Base-by-base conservation (phyloP, 1,140 invertebrate genomes). In the Eciton burchellii region DNA sequence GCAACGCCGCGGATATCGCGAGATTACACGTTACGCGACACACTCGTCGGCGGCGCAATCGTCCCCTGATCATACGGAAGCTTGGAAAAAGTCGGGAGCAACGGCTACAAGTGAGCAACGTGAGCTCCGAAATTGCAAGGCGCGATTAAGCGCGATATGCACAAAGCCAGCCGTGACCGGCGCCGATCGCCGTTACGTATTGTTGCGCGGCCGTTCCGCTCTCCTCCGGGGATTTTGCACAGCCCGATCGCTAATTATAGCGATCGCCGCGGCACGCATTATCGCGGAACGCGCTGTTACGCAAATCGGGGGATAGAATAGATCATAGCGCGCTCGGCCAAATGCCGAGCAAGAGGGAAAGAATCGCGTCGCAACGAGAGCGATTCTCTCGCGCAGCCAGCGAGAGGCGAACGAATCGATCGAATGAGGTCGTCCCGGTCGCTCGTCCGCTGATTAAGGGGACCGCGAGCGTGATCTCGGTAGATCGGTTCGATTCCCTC, bases 61-160 rank as follows among this genome's bases (percentile, higher is more conserved):
- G 29, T 70, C 74, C 74, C 49, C 70, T 70, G 45, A 79, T 79
- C 35, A 79, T 70, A 70, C 63, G 29, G 35, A 68, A 29, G 21
- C 43, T 52, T 56, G 29, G 66, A 43, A 54, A 76, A 52, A 52
- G n/a, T n/a, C n/a, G n/a, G n/a, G n/a, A n/a, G n/a, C n/a, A n/a
- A n/a, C n/a, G n/a, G n/a, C n/a, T n/a, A n/a, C n/a, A n/a, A n/a
- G n/a, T n/a, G n/a, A 73, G 12, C 35, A n/a, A 9, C 63, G 63
- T 56, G 68, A 79, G 49, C 63, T 79, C 29, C 62, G 49, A 79
- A 79, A 79, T 68, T 66, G 49, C 74, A 79, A 79, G 63, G 63
- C 35, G 74, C 56, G 63, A 70, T 70, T 56, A 70, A 79, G 21
- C 63, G 49, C 62, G 41, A 79, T 70, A 70, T 76, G 60, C 60